Percentiles rank a stretch among this genome's conserved stretches.
These are phyloP conservation scores for Colletes collaris DNA, from an alignment of 2,888 invertebrate genomes.

Conservation along the genomic window DNA sequence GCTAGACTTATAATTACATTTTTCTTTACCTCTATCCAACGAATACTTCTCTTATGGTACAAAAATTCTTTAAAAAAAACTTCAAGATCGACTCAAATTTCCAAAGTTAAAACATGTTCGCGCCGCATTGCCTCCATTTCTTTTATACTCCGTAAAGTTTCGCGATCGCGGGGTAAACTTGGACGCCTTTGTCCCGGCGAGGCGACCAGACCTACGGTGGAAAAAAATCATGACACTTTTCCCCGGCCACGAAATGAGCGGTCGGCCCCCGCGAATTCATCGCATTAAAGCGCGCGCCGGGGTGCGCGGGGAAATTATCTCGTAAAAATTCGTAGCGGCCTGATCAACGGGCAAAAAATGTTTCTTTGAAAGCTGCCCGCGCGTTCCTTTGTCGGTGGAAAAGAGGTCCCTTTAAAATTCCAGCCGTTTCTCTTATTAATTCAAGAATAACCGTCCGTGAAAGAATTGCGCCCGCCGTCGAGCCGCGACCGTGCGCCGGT, in stretches of 20 bases:
- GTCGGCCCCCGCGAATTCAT: conserved; percentile 3
- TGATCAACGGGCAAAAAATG: conserved; percentile 37
- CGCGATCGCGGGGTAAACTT: too few species aligned
- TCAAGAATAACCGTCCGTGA: conserved; percentile 40
- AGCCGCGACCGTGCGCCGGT: conserved; percentile 10
- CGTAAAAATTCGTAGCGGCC: conserved; percentile 34
- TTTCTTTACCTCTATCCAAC: too few species aligned
- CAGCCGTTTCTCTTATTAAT: conserved; percentile 53
- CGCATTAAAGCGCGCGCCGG: conserved; percentile 7
- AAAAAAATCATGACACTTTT: conserved; percentile 44
- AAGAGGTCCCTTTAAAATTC: conserved; percentile 34
- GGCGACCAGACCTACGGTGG: background rate
- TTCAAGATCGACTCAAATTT: too few species aligned
- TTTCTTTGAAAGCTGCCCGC: conserved; percentile 40
- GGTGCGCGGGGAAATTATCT: conserved; percentile 30
- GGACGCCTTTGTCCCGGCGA: background rate
- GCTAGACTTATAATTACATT: too few species aligned
- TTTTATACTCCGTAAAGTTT: too few species aligned
- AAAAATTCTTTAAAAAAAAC: too few species aligned
- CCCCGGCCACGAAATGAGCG: conserved; percentile 42
- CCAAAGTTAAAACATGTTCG: too few species aligned
- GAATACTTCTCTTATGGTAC: too few species aligned
- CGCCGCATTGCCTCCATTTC: too few species aligned
- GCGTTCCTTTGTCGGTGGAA: conserved; percentile 26
- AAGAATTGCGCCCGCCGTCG: conserved; percentile 30